Base-by-base conservation (phyloP, 2,797 vertebrate species). In the Muraenolepis orangiensis region DNA sequence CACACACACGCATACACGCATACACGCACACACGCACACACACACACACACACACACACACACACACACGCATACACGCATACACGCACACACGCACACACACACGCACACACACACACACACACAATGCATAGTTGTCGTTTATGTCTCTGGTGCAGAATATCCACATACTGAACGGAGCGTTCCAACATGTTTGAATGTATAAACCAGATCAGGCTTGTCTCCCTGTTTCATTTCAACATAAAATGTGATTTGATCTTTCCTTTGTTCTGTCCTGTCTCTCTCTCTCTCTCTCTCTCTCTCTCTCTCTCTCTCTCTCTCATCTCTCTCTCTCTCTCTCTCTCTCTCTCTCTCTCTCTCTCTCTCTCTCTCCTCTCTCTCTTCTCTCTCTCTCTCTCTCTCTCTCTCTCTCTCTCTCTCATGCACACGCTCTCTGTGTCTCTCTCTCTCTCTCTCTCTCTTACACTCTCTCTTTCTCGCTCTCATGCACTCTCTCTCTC, bases 1-100 rank as follows among this genome's bases (percentile, higher is more conserved):
- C 69, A 69, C 13, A 69, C 67, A 69, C 67, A 20, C 30, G 32
- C 67, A 69, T 14, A 69, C 67, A 67, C 66, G 14, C 66, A 29
- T 16, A 30, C 12, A 29, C 28, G 18, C 66, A 13, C 28, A 14
- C 66, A 67, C 28, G 30, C 66, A 67, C 28, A 66, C 66, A 66
- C 66, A 66, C 66, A 66, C 66, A 66, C 66, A 30, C 66, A 66
- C 66, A 67, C 57, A 64, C 57, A 64, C 57, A 64, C 57, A 28
- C 26, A 66, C 67, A 69, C 46, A 32, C 29, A 69, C 13, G 23
- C 67, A 32, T 32, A 11, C 29, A 13, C 30, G 20, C 20, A 69
- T 34, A 36, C 14, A 29, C 28, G 18, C 66, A 13, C 28, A 14
- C 66, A 67, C 28, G 30, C 66, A 67, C 28, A 66, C 66, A 66